phyloP scores from a whole-genome alignment of 1,140 invertebrate species.

The Scaptomyza montana region DNA sequence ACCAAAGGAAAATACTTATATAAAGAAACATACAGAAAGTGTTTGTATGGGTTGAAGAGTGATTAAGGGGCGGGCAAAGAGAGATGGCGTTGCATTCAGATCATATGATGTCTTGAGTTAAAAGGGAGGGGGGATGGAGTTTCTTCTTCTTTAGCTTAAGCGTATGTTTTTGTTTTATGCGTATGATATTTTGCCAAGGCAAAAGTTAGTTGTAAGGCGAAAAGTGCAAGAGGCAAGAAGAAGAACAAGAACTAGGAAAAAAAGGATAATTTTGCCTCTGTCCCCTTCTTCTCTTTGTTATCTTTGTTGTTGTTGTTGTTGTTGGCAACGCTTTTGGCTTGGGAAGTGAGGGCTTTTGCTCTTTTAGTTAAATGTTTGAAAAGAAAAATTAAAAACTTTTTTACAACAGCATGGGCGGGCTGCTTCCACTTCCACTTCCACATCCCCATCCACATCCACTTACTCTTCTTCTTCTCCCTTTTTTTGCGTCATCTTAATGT shows the following conservation, averaged over 20 bases:
- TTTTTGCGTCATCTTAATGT: slow-evolving; percentile 48
- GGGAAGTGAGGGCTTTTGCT: slow-evolving; percentile 51
- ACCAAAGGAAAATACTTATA: slow-evolving; percentile 45
- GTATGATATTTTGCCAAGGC: slow-evolving; percentile 77
- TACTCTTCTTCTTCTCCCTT: slow-evolving; percentile 25
- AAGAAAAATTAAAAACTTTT: slow-evolving; percentile 81
- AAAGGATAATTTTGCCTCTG: slow-evolving; percentile 62
- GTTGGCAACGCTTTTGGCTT: slow-evolving; percentile 14
- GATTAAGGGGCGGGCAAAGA: not conserved
- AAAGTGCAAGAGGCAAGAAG: slow-evolving; percentile 18
- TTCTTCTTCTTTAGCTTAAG: slow-evolving; percentile 13
- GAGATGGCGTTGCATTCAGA: slow-evolving; percentile 6
- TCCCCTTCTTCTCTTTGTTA: not conserved
- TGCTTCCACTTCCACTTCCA: slow-evolving; percentile 18
- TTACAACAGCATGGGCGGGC: slow-evolving; percentile 69
- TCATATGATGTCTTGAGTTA: slow-evolving; percentile 5
- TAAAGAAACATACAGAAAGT: not conserved
- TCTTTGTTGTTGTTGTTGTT: not conserved
- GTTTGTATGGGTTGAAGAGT: not conserved
- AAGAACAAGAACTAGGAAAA: slow-evolving; percentile 1
- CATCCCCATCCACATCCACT: slow-evolving; percentile 22
- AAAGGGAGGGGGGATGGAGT: not conserved
- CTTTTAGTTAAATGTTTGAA: slow-evolving; percentile 81
- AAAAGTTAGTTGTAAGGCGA: slow-evolving; percentile 65
- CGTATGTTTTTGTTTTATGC: slow-evolving; percentile 74